phyloP scores from a whole-genome alignment of 2,888 invertebrate genomes.

The Heliconius sara region DNA sequence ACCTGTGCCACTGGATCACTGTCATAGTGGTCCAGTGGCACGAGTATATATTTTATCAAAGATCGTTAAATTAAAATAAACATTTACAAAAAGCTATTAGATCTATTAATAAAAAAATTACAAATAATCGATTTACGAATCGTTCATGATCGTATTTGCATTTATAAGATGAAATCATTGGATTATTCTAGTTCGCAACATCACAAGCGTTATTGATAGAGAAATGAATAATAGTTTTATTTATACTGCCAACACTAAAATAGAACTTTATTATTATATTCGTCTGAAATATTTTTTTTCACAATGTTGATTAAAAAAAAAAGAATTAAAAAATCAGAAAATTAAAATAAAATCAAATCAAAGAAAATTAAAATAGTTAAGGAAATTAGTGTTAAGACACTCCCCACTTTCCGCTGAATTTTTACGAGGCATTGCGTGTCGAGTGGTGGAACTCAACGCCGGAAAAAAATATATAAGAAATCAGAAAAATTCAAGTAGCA shows the following conservation, averaged over 20 bases:
- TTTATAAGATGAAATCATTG: conserved; percentile 31
- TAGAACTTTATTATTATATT: conserved; percentile 15
- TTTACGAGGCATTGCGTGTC: too few species aligned
- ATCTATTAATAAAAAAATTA: neutral
- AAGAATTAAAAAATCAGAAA: neutral
- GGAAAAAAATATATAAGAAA: neutral
- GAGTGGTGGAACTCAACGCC: neutral
- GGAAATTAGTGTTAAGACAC: too few species aligned
- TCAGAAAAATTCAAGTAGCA: neutral
- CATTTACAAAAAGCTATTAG: too few species aligned
- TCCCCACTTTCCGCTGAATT: too few species aligned
- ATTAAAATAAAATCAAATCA: too few species aligned
- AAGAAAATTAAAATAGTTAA: too few species aligned
- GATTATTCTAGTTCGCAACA: conserved; percentile 30
- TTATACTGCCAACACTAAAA: conserved; percentile 26
- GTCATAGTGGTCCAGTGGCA: too few species aligned
- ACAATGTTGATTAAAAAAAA: neutral
- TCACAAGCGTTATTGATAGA: conserved; percentile 38
- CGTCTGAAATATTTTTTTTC: neutral
- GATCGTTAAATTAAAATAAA: too few species aligned
- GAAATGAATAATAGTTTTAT: conserved; percentile 31
- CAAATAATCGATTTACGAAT: conserved; percentile 16
- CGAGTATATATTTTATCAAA: too few species aligned
- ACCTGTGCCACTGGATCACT: too few species aligned
- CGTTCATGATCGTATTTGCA: conserved; percentile 30